Conservation (phyloP, 2,113 vertebrate genomes). For the Procavia capensis region DNA sequence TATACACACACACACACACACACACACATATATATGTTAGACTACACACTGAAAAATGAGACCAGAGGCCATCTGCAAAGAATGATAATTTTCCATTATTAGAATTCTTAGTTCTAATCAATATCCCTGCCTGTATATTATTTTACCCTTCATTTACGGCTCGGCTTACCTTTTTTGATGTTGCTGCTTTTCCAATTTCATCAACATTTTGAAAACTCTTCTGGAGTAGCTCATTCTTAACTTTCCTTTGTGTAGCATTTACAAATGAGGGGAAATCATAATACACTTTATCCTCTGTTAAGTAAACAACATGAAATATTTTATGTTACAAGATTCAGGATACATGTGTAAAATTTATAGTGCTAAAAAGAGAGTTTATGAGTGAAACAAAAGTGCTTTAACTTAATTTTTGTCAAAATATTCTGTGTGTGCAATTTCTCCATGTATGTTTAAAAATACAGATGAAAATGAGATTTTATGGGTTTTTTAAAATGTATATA, state of each 20-base stretch:
- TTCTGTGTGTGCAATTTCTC: not conserved
- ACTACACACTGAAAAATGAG: constrained; percentile 44
- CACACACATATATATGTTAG: constrained; percentile 21
- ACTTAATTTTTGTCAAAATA: constrained; percentile 3
- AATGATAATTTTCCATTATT: constrained; percentile 25
- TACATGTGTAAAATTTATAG: not conserved
- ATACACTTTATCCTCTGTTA: not conserved
- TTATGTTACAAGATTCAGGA: not conserved
- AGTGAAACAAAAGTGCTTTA: not conserved
- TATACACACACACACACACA: too few species aligned
- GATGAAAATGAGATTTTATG: not conserved
- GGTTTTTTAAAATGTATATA: not conserved
- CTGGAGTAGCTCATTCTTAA: not conserved
- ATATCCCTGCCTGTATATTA: not conserved
- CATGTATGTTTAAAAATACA: not conserved
- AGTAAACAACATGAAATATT: not conserved
- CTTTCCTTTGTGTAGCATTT: not conserved
- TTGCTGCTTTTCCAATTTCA: constrained; percentile 10
- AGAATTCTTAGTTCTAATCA: constrained; percentile 31
- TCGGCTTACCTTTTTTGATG: not conserved
- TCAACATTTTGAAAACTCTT: not conserved
- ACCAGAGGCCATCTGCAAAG: not conserved
- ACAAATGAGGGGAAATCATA: not conserved
- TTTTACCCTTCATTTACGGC: not conserved
- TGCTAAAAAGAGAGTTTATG: not conserved